phyloP scores from a whole-genome alignment of 2,113 vertebrate genomes.

The Gallinago paraguaiae region DNA sequence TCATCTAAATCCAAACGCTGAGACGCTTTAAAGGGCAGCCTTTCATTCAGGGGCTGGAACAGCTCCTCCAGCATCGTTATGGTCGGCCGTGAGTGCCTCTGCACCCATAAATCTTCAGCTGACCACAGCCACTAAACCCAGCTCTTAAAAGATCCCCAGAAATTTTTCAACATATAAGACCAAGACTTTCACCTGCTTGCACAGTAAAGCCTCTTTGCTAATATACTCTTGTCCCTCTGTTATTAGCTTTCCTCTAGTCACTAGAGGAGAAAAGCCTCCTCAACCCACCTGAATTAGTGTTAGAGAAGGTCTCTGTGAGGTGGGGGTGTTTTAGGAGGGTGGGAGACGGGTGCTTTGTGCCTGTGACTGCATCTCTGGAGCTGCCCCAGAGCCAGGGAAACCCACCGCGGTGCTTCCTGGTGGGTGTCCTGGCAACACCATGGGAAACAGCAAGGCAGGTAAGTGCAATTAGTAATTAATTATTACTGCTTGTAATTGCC shows the following conservation, averaged over 20 bases:
- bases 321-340: neutral
- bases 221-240: neutral
- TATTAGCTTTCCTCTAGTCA: neutral
- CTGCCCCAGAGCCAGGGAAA: rapidly evolving
- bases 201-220: neutral
- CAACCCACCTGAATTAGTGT: neutral
- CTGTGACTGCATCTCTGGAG: neutral
- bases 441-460: neutral
- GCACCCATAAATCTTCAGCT: rapidly evolving
- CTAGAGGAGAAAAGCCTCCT: neutral
- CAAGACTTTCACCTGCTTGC: neutral
- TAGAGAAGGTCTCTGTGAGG: neutral
- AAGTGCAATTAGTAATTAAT: neutral
- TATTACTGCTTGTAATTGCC: neutral
- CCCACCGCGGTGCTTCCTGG: neutral
- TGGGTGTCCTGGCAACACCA: rapidly evolving
- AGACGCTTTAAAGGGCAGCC: constrained; percentile 34
- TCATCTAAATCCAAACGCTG: constrained; percentile 5
- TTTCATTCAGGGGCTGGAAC: neutral
- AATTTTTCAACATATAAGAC: neutral
- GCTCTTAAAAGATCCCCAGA: neutral
- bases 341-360: rapidly evolving
- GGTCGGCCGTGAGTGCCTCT: neutral
- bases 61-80: neutral
- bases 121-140: neutral